Evolutionary conservation across 2,888 invertebrate species (phyloP), one percentile per base, ranked within the genome.

Genomic region (Hermodice carunculata): DNA sequence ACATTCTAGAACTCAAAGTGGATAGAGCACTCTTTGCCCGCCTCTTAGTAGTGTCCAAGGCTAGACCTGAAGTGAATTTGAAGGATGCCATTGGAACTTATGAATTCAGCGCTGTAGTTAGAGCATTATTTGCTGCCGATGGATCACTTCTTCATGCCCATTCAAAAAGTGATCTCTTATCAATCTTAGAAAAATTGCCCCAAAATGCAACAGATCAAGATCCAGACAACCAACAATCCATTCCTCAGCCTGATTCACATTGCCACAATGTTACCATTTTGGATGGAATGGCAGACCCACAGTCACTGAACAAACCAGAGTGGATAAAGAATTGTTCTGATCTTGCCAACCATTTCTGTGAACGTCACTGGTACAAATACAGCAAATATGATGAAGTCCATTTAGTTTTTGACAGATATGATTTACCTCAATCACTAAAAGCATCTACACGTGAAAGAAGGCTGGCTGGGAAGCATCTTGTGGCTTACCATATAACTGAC

Each of bases 251-350:
- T 24, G 43, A 43, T 3, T 43, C 43, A 14, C 6, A 22, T 43
- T 43, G 14, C n/a, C 22, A 46, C 17, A 46, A 14, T 11, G 22
- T 49, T n/a, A n/a, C 26, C 28, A 28, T 49, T n/a, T n/a, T 49
- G 8, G 49, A 49, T 26, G 49, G 22, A 22, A 49, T 49, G 22
- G 49, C 49, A 49, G 24, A 49, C n/a, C 26, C 8, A n/a, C 49
- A 49, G 26, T 49, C 17, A 26, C 24, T 22, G 26, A 28, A 49
- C 49, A 49, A 49, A 28, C 49, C 49, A 49, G 26, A n/a, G n/a
- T 49, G 49, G 49, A 28, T 49, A 17, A 26, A 19, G n/a, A 49
- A 22, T 28, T 49, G 49, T 22, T 19, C 49, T 49, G 49, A 49
- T 28, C 49, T 49, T n/a, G 24, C 29, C n/a, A 28, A 5, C n/a